phyloP scores from a whole-genome alignment of 2,888 invertebrate genomes.

The Erpobdella octoculata region DNA sequence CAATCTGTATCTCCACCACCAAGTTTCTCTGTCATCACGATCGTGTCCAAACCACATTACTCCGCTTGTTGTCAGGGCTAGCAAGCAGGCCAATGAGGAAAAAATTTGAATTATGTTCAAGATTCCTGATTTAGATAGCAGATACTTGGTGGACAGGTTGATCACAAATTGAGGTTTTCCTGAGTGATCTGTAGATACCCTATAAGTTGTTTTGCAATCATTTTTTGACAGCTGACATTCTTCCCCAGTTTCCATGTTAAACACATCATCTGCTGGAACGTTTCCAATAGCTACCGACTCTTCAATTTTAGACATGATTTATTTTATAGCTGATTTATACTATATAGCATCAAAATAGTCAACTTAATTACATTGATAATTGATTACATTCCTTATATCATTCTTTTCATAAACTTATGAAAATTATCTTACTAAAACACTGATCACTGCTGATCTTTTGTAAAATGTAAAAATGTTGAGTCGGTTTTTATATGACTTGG shows the following conservation, averaged over 20 bases:
- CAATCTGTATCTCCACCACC: conserved; percentile 15
- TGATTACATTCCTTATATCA: too few species aligned
- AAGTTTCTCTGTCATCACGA: conserved; percentile 10
- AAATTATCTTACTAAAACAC: too few species aligned
- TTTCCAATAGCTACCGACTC: neutral
- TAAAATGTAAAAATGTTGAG: too few species aligned
- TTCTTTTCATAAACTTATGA: too few species aligned
- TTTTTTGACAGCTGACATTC: neutral
- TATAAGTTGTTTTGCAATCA: neutral
- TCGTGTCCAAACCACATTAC: neutral
- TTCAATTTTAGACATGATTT: neutral
- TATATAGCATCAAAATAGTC: too few species aligned
- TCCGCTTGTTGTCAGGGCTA: neutral
- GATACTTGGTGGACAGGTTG: neutral
- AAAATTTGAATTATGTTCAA: conserved; percentile 3
- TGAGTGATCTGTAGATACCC: neutral
- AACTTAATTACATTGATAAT: too few species aligned
- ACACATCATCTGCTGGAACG: neutral
- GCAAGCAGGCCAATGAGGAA: conserved; percentile 8
- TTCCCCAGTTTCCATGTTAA: too few species aligned
- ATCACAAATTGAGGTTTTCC: neutral
- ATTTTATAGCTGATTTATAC: too few species aligned
- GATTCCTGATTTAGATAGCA: conserved; percentile 9
- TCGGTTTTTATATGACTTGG: too few species aligned
- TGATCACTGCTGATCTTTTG: too few species aligned